phyloP scores from a whole-genome alignment of 2,113 vertebrate species.

The Zingel zingel region DNA sequence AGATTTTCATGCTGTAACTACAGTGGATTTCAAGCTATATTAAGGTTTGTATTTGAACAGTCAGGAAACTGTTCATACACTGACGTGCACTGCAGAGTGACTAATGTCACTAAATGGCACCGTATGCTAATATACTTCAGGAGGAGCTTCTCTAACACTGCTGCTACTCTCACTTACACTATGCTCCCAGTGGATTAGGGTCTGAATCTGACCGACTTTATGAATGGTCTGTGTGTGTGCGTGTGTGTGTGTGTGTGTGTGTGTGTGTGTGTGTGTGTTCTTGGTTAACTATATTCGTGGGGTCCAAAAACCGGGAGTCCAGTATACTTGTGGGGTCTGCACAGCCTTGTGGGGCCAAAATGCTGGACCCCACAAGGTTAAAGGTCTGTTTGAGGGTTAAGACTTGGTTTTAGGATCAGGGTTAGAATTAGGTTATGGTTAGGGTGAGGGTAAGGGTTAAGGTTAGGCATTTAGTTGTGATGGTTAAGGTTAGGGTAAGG shows the following conservation, averaged over 20 bases:
- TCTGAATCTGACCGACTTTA: constrained; percentile 50
- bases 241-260: constrained; percentile 31
- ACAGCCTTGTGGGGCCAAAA: no score
- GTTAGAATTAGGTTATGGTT: no score
- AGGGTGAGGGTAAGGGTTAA: no score
- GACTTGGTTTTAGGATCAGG: no score
- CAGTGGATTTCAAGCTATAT: background rate
- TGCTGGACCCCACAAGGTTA: no score
- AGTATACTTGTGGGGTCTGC: no score
- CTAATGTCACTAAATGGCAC: background rate
- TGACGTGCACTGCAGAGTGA: background rate
- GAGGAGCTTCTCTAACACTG: constrained; percentile 7
- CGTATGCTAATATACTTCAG: constrained; percentile 32
- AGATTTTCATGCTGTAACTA: background rate
- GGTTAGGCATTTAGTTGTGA: no score
- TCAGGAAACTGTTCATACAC: background rate
- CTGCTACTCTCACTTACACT: constrained; percentile 13
- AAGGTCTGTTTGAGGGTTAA: no score
- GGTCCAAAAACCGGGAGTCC: no score
- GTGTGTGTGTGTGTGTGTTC: constrained; percentile 26
- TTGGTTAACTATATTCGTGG: no score
- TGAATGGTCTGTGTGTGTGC: constrained; percentile 38
- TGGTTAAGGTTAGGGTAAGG: no score
- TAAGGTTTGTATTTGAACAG: background rate
- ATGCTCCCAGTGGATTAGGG: constrained; percentile 38